phyloP scores from a whole-genome alignment of 1,140 invertebrate genomes.

The Himalopsyche phryganea region DNA sequence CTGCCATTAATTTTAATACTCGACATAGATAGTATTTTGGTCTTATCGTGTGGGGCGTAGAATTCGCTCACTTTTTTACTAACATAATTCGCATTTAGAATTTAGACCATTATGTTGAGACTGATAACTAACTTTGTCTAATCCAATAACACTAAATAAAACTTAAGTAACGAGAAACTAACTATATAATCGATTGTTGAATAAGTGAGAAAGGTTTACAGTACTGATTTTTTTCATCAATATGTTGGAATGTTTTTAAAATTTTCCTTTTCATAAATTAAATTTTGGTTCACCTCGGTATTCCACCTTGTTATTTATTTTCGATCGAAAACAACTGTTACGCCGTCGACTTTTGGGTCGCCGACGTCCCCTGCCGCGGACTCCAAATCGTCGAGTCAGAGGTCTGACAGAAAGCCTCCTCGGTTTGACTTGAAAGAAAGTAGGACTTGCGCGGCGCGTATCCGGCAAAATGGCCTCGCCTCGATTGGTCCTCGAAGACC shows the following conservation, averaged over 20 bases:
- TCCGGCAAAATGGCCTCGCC: constrained; percentile 19
- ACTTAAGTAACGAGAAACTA: not conserved
- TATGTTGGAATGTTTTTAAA: constrained; percentile 5
- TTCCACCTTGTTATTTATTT: not conserved
- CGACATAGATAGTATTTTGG: no score
- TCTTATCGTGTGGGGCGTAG: no score
- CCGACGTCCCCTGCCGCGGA: no score
- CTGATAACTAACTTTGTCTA: not conserved
- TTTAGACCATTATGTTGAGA: no score
- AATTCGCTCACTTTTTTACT: no score
- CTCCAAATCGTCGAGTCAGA: no score
- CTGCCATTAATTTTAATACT: no score
- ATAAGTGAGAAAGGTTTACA: not conserved
- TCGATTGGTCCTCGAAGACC: constrained; percentile 28
- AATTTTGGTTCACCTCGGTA: constrained; percentile 8
- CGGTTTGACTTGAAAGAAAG: not conserved
- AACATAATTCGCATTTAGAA: no score
- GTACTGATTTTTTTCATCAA: not conserved
- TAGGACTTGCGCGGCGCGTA: constrained; percentile 25
- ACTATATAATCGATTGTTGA: not conserved
- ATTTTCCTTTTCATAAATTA: constrained; percentile 6
- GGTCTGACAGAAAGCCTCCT: not conserved
- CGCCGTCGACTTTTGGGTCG: no score
- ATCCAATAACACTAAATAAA: constrained; percentile 2
- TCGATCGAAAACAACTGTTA: not conserved